phyloP scores from a whole-genome alignment of 2,888 invertebrate genomes.

The Tetropium fuscum region DNA sequence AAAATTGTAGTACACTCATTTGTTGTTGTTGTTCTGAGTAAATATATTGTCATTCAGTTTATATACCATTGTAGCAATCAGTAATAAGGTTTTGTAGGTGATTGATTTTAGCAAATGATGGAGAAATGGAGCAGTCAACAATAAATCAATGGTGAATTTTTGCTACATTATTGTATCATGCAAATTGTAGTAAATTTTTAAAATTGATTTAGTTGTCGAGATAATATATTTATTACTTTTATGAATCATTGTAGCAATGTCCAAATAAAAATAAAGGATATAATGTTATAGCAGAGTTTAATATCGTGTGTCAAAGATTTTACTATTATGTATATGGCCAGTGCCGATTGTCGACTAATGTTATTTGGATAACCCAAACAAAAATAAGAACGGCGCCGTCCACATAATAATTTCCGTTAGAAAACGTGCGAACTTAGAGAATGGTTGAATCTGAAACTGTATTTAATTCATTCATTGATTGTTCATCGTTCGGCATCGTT shows the following conservation, averaged over 20 bases:
- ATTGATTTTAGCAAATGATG: constrained; percentile 5
- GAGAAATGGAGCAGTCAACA: constrained; percentile 2
- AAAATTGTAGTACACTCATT: constrained; percentile 3
- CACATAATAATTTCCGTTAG: background rate
- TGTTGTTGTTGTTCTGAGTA: constrained; percentile 8
- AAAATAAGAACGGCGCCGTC: background rate
- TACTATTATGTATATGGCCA: background rate
- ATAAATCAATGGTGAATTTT: background rate
- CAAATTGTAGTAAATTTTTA: constrained; percentile 8
- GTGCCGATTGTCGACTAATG: background rate
- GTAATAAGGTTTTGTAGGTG: constrained; percentile 6
- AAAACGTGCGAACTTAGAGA: background rate
- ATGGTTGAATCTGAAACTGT: background rate
- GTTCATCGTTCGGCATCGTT: background rate
- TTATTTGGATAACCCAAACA: background rate
- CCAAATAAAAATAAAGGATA: background rate
- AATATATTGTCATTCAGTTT: constrained; percentile 4
- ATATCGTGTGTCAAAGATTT: background rate
- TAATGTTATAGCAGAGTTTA: constrained; percentile 2
- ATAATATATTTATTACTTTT: constrained; percentile 4
- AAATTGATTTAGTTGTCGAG: background rate
- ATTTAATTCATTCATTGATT: background rate
- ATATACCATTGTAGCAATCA: constrained; percentile 5
- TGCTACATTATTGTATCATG: constrained; percentile 5
- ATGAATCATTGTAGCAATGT: constrained; percentile 5